These are phyloP conservation scores for Xenopus borealis DNA, from an alignment of 2,113 vertebrate genomes.

Conservation along the genomic window DNA sequence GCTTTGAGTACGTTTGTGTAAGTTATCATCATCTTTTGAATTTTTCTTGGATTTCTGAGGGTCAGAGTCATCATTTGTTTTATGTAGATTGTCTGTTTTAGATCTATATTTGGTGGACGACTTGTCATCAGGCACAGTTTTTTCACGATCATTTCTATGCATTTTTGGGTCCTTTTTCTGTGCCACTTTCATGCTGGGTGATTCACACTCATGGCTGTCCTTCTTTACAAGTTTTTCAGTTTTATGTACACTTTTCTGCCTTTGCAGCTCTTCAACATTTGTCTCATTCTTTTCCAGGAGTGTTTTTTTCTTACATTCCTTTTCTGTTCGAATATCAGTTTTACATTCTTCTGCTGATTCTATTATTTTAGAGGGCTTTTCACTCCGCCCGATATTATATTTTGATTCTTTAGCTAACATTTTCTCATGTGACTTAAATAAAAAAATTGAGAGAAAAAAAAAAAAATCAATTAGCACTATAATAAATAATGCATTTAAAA, in stretches of 20 bases:
- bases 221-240: constrained; percentile 78
- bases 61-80: constrained; percentile 60
- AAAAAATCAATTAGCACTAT: too few relatives aligned
- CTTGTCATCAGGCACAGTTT: constrained; percentile 69
- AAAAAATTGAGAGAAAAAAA: constrained; percentile 25
- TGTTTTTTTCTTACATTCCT: constrained; percentile 68
- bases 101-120: constrained; percentile 70
- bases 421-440: constrained; percentile 64
- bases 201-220: constrained; percentile 64
- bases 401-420: constrained; percentile 66
- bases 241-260: constrained; percentile 71
- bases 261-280: constrained; percentile 73
- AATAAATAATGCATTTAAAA: too few relatives aligned
- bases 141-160: constrained; percentile 78
- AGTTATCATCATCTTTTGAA: constrained; percentile 60
- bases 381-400: constrained; percentile 60
- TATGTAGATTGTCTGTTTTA: constrained; percentile 71
- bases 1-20: constrained; percentile 63
- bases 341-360: constrained; percentile 76
- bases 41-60: constrained; percentile 61
- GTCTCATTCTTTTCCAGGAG: constrained; percentile 76
- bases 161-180: constrained; percentile 66
- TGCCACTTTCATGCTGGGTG: constrained; percentile 53
- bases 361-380: constrained; percentile 70
- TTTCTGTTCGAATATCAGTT: constrained; percentile 64